These are phyloP conservation scores for Pitta sordida DNA, from an alignment of 2,113 vertebrate species.

Conservation along the genomic window DNA sequence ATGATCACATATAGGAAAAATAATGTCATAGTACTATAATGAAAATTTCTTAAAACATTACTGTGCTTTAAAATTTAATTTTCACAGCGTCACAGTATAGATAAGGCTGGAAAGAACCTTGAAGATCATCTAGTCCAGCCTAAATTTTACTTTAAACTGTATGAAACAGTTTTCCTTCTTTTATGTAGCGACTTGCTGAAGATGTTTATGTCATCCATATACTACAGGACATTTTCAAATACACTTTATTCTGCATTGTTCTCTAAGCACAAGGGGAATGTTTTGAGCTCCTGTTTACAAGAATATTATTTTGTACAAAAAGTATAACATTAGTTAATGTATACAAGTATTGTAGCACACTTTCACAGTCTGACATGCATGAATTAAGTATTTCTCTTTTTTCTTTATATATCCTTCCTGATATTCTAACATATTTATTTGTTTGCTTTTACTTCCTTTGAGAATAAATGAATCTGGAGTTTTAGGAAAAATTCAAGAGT, in stretches of 20 bases:
- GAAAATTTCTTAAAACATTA: neutral
- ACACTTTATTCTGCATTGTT: neutral
- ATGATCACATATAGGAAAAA: neutral
- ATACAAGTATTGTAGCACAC: neutral
- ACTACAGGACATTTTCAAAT: neutral
- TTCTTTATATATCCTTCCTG: neutral
- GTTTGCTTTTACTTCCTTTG: neutral
- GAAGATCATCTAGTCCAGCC: too few relatives aligned
- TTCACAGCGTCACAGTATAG: too few relatives aligned
- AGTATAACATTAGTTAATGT: neutral
- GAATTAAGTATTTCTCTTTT: neutral
- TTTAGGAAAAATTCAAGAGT: neutral
- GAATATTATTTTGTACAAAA: neutral
- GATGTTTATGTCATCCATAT: neutral
- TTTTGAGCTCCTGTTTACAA: neutral
- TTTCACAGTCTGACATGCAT: neutral
- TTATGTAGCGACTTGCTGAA: neutral
- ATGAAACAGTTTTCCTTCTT: neutral
- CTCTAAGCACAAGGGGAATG: neutral
- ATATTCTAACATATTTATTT: neutral
- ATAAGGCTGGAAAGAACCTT: too few relatives aligned
- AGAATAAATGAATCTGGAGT: neutral
- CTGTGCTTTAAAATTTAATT: neutral
- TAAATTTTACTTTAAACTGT: neutral
- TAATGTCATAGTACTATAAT: neutral